Base-by-base conservation (phyloP, 1,140 invertebrate genomes). In the Akabosia matsudoensis region DNA sequence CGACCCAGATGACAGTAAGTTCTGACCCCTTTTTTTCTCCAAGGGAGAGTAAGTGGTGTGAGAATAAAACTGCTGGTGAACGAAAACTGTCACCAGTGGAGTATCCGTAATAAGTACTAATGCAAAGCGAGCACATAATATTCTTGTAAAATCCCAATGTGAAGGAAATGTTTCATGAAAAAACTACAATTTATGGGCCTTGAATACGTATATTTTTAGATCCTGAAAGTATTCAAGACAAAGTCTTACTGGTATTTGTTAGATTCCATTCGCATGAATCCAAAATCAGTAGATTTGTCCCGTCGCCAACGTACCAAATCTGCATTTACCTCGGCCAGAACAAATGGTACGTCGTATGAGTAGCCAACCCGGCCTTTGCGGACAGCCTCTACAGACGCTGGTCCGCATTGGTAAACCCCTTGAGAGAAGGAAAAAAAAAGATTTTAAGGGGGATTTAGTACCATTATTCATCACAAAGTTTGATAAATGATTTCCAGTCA, bases 251-350 rank as follows among this genome's bases (percentile, higher is more conserved):
- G 89, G 78, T 90, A 90, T 78, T 90, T 91, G 81, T 92, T 90
- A 74, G 87, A 88, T 54, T 90, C 89, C 31, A 92, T 89, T 84
- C 89, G 88, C 0, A 86, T 85, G 81, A 84, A 92, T 34, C 90
- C 90, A 89, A 89, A 90, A 78, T 89, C 88, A 0, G 88, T 89
- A 37, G 86, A 86, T 70, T 88, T 85, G 82, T 91, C 89, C 81
- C 90, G 88, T 83, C 88, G 88, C 84, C 90, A 91, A 82, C 89
- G 88, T 72, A 91, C 89, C 31, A 91, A 84, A 81, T 94, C 92
- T 1, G 92, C 90, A 83, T 94, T 93, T 1, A 94, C 89, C 85
- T 93, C 91, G 56, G 91, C 88, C 84, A 91, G 92, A 45, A 93
- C 88, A 83, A 93, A 93, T 0, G 89, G 88, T 0, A 89, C 90